phyloP scores from a whole-genome alignment of 2,113 vertebrate species.

The Mustela nigripes region DNA sequence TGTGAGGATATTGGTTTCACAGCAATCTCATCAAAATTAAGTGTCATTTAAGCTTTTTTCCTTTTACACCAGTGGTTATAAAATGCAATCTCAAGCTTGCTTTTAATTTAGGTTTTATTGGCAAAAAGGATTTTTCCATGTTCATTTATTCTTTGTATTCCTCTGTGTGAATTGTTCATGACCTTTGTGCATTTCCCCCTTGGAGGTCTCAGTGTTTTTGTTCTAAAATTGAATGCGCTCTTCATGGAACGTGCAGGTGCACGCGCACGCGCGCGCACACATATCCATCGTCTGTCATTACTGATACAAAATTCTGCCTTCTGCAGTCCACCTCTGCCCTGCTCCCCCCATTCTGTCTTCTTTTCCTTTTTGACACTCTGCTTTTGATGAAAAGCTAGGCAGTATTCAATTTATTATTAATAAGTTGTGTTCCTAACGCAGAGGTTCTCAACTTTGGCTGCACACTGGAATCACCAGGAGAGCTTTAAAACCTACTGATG shows the following conservation, averaged over 20 bases:
- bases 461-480: constrained; percentile 66
- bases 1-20: constrained; percentile 17
- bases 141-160: constrained; percentile 43
- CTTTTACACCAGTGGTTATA: background rate
- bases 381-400: constrained; percentile 69
- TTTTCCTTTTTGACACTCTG: constrained; percentile 6
- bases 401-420: constrained; percentile 77
- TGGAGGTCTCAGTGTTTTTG: constrained; percentile 12
- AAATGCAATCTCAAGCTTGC: constrained; percentile 61
- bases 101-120: constrained; percentile 53
- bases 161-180: background rate
- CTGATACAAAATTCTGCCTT: background rate
- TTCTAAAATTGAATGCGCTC: constrained; percentile 30
- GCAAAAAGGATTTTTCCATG: background rate
- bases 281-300: background rate
- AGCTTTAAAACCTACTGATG: constrained; percentile 75
- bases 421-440: constrained; percentile 57
- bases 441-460: constrained; percentile 68
- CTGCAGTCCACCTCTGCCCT: background rate
- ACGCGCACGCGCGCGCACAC: background rate
- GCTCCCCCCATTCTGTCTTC: background rate
- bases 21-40: constrained; percentile 43
- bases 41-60: constrained; percentile 49
- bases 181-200: constrained; percentile 1
- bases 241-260: background rate